phyloP scores from a whole-genome alignment of 2,797 vertebrate species.

The Cebuella pygmaea region DNA sequence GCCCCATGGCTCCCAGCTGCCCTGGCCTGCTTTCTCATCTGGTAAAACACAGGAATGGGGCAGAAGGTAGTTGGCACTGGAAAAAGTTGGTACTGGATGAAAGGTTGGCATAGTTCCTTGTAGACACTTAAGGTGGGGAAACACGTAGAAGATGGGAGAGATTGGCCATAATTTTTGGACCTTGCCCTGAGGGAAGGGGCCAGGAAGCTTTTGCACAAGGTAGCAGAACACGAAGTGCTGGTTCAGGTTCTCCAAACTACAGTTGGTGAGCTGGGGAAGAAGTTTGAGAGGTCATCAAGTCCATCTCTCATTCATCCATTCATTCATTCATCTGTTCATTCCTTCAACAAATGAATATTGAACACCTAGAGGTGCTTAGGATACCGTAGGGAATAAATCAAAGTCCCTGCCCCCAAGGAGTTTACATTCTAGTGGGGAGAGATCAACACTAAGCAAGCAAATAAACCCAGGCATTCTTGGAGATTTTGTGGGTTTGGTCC shows the following conservation, averaged over 20 bases:
- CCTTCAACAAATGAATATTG: not conserved
- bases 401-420: not conserved
- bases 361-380: not conserved
- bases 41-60: not conserved
- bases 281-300: not conserved
- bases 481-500: not conserved
- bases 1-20: not conserved
- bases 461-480: not conserved
- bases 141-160: slow-evolving; percentile 28
- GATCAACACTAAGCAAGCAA: not conserved
- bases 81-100: not conserved
- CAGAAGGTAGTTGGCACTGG: not conserved
- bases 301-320: not conserved
- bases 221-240: not conserved
- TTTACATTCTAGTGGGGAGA: not conserved
- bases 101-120: not conserved
- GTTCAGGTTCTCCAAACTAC: not conserved
- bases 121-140: not conserved
- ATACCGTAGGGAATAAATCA: not conserved
- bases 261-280: not conserved
- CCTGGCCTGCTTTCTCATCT: not conserved
- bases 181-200: not conserved
- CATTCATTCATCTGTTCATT: not conserved
- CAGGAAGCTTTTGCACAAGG: slow-evolving; percentile 1
- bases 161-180: slow-evolving; percentile 43